Evolutionary conservation across 2,888 invertebrate genomes (phyloP).

Genomic region (Caenorhabditis sinica): DNA sequence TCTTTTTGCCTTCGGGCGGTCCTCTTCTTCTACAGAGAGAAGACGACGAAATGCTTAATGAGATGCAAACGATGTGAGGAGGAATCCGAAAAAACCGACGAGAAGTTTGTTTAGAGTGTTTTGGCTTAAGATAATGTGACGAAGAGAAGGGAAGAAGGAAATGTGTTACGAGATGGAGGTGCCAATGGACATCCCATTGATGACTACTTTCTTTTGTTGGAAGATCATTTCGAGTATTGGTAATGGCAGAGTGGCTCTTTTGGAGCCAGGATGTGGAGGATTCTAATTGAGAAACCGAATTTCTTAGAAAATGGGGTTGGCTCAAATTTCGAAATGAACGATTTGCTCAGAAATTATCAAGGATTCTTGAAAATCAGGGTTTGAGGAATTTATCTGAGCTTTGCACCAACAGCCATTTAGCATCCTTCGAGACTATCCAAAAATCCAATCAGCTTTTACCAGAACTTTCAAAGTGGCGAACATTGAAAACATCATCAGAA

Average conservation of each 20-base stretch:
- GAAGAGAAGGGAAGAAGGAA: constrained; percentile 23
- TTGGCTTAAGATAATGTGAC: constrained; percentile 32
- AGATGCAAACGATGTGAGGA: constrained; percentile 61
- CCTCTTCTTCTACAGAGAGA: constrained; percentile 34
- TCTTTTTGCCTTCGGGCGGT: constrained; percentile 55
- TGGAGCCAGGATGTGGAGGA: neutral
- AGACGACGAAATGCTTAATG: constrained; percentile 55
- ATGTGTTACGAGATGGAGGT: constrained; percentile 15
- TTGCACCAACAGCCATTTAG: too few relatives aligned
- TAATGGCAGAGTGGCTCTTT: neutral
- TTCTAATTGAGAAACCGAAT: neutral
- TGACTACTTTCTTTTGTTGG: neutral
- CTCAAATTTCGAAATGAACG: too few relatives aligned
- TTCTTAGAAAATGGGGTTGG: too few relatives aligned
- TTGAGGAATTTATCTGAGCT: too few relatives aligned
- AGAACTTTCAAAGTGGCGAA: too few relatives aligned
- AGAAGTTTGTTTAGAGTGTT: constrained; percentile 46
- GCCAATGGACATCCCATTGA: neutral
- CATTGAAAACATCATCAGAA: too few relatives aligned
- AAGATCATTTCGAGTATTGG: neutral
- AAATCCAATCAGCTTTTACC: too few relatives aligned
- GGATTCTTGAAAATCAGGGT: too few relatives aligned
- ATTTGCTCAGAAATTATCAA: too few relatives aligned
- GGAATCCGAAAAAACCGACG: constrained; percentile 35
- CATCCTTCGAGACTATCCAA: too few relatives aligned